A percentile compares a stretch with the other conserved stretches of the same genome.
Conservation (phyloP, 2,113 vertebrate species). For the Caloenas nicobarica region DNA sequence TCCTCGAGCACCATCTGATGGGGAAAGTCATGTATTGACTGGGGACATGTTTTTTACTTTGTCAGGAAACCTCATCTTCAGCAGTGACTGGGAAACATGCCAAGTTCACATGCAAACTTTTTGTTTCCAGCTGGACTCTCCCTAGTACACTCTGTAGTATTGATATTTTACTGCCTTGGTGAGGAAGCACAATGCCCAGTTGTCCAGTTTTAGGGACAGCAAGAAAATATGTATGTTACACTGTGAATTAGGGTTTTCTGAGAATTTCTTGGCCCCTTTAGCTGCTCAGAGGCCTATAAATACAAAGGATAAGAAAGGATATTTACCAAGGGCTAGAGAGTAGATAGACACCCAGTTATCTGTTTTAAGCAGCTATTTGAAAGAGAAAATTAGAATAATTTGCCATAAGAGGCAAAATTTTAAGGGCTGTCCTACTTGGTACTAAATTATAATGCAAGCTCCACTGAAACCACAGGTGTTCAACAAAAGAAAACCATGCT, state of each 20-base stretch:
- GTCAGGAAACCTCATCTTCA: background rate
- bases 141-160: background rate
- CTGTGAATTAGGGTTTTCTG: background rate
- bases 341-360: background rate
- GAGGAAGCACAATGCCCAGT: background rate
- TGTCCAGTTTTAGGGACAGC: background rate
- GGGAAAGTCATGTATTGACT: conserved; percentile 29
- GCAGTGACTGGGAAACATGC: background rate
- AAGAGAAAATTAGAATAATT: background rate
- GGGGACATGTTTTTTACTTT: background rate
- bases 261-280: background rate
- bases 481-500: background rate
- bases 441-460: background rate
- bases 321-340: background rate
- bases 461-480: background rate
- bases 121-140: background rate
- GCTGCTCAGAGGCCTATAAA: background rate
- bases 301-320: background rate
- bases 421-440: background rate
- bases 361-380: background rate
- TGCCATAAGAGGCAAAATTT: background rate
- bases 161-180: background rate
- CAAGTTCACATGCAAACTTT: background rate
- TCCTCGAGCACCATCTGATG: conserved; percentile 69
- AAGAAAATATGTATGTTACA: background rate